Evolutionary conservation across 2,888 invertebrate genomes (phyloP).

Genomic region (Eudasyphora cyanicolor): DNA sequence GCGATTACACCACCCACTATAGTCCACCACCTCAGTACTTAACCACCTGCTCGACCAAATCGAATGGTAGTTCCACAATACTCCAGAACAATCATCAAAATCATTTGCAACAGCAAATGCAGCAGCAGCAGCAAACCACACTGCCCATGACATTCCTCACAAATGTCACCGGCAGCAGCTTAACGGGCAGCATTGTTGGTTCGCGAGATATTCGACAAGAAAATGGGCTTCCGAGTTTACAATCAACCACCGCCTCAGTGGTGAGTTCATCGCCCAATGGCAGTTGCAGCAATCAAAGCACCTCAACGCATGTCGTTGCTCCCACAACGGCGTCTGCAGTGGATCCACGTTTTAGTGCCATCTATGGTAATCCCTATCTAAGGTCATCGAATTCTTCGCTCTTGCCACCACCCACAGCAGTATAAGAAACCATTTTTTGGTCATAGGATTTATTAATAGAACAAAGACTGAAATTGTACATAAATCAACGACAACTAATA

Average conservation of each 20-base stretch:
- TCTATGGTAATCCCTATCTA: conserved; percentile 93
- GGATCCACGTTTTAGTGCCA: conserved; percentile 93
- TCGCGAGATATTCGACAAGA: conserved; percentile 79
- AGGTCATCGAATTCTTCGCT: conserved; percentile 83
- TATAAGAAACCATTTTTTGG: conserved; percentile 69
- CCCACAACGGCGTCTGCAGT: conserved; percentile 80
- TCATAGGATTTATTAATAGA: conserved; percentile 41
- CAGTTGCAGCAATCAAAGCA: conserved; percentile 79
- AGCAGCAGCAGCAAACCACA: conserved; percentile 74
- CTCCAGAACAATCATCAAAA: conserved; percentile 77
- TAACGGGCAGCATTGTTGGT: conserved; percentile 79
- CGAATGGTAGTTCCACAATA: conserved; percentile 76
- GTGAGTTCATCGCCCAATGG: conserved; percentile 80
- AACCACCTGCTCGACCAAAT: conserved; percentile 79
- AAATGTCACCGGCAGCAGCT: conserved; percentile 75
- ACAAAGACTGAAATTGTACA: conserved; percentile 64
- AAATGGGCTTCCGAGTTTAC: conserved; percentile 79
- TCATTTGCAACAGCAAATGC: conserved; percentile 75
- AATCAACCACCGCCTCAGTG: conserved; percentile 78
- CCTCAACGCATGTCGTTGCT: conserved; percentile 73
- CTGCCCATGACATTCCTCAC: conserved; percentile 79
- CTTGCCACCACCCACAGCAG: conserved; percentile 83
- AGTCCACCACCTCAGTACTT: conserved; percentile 86
- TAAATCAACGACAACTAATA: conserved; percentile 43
- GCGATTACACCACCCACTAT: conserved; percentile 93